These are phyloP conservation scores for Sebastes hubbsi DNA, from an alignment of 2,797 vertebrate genomes.

Conservation along the genomic window DNA sequence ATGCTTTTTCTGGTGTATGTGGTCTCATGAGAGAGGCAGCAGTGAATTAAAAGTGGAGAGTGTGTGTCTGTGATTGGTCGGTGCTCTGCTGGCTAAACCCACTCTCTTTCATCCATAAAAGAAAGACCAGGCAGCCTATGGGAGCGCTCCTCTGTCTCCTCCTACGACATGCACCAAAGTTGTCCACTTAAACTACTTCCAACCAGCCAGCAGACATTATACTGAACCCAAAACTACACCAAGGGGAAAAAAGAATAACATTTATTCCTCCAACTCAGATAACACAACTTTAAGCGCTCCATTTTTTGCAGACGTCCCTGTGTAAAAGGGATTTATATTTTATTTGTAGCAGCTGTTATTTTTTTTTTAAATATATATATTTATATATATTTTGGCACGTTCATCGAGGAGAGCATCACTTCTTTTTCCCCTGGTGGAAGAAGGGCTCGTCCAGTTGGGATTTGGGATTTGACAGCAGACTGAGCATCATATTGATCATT, in stretches of 20 bases:
- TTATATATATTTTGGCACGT: constrained; percentile 40
- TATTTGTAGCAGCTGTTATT: constrained; percentile 9
- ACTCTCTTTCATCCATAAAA: constrained; percentile 90
- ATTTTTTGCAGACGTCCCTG: constrained; percentile 28
- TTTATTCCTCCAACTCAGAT: constrained; percentile 41
- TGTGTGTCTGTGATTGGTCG: constrained; percentile 80
- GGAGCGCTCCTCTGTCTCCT: constrained; percentile 81
- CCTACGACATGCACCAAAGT: constrained; percentile 86
- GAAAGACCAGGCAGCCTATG: constrained; percentile 88
- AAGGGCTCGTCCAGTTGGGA: constrained; percentile 73
- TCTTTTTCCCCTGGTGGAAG: constrained; percentile 58
- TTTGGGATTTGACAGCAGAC: constrained; percentile 72
- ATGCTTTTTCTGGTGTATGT: constrained; percentile 21
- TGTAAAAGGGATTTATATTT: constrained; percentile 28
- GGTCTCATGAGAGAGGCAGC: constrained; percentile 69
- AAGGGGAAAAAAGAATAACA: constrained; percentile 71
- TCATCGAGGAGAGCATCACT: constrained; percentile 61
- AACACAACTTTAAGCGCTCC: constrained; percentile 36
- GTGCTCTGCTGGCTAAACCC: constrained; percentile 78
- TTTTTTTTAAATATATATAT: not conserved
- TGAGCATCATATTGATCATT: constrained; percentile 34
- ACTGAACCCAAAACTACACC: constrained; percentile 80
- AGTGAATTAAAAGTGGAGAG: constrained; percentile 78
- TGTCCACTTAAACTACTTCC: constrained; percentile 88
- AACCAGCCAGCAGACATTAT: constrained; percentile 80